Base-by-base conservation (phyloP, 2,888 invertebrate genomes). In the Pimpla rufipes region DNA sequence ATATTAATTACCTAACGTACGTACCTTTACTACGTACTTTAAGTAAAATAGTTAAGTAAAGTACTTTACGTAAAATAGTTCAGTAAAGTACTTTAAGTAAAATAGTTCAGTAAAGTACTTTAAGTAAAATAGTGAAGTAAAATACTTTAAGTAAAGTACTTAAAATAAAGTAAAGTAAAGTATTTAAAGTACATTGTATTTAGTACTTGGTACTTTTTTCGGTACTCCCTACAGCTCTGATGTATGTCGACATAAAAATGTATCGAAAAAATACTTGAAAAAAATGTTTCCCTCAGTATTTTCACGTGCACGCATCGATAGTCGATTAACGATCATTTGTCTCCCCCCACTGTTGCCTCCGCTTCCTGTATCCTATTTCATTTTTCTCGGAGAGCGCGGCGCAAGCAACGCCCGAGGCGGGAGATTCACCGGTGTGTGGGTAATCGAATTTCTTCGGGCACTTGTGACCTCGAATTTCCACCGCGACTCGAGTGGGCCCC, bases 381-480 rank as follows among this genome's bases (percentile, higher is more conserved):
- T 40, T 18, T n/a, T 62, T 13, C 16, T 18, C 18, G n/a, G 7
- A 1, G 16, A 16, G 37, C 3, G 35, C 1, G 29, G n/a, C n/a
- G n/a, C n/a, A 57, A n/a, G n/a, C 59, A 59, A 21, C 21, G 10
- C 18, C 21, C 21, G 40, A 62, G 35, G 1, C 37, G 7, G 40
- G 16, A 16, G 40, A 64, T 40, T 79, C 68, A 66, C 52, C 66
- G 66, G 50, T 29, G 75, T 45, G 66, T 70, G 21, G 35, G 70
- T 83, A 83, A 79, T 83, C 79, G 83, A 79, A 80, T 83, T 83
- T 83, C 83, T 76, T 79, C 59, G 50, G 76, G 71, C 62, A 76
- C 71, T 83, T 67, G 23, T 57, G 79, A 83, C 75, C 79, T 83
- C 83, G 71, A 83, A 76, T 83, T 83, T 79, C 83, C 66, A 52